These are phyloP conservation scores for Onychomys arenicola DNA, from an alignment of 2,797 vertebrate species.

Conservation along the genomic window DNA sequence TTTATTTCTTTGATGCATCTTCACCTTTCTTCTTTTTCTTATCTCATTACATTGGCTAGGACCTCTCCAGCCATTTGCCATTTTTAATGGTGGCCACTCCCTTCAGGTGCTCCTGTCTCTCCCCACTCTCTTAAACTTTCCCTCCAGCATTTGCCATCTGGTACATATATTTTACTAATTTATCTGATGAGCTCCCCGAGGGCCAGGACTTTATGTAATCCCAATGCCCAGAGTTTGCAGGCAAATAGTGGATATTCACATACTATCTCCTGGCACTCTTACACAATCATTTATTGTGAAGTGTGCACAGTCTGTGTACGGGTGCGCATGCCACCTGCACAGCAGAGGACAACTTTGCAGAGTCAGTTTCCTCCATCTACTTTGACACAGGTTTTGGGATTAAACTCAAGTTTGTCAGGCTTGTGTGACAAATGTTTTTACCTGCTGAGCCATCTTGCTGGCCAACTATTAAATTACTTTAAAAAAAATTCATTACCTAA, in stretches of 20 bases:
- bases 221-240: background rate
- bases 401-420: background rate
- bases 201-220: background rate
- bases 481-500: conserved; percentile 18
- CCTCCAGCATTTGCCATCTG: background rate
- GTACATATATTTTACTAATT: background rate
- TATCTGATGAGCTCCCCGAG: background rate
- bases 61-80: background rate
- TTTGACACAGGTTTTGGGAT: background rate
- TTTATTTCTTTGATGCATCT: background rate
- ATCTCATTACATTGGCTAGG: background rate
- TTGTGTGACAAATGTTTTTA: background rate
- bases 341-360: background rate
- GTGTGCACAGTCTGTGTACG: no score
- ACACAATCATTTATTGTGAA: background rate
- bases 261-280: background rate
- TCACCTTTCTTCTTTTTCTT: background rate
- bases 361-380: background rate
- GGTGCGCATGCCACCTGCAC: background rate
- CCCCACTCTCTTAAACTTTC: background rate
- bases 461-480: background rate
- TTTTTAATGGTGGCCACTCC: background rate
- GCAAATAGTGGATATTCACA: background rate
- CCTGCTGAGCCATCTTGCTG: background rate
- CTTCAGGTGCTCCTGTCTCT: background rate